A percentile compares a stretch with the other conserved stretches of the same genome.
Evolutionary conservation across 2,888 invertebrate species (phyloP).

Genomic region (Beris chalybata): DNA sequence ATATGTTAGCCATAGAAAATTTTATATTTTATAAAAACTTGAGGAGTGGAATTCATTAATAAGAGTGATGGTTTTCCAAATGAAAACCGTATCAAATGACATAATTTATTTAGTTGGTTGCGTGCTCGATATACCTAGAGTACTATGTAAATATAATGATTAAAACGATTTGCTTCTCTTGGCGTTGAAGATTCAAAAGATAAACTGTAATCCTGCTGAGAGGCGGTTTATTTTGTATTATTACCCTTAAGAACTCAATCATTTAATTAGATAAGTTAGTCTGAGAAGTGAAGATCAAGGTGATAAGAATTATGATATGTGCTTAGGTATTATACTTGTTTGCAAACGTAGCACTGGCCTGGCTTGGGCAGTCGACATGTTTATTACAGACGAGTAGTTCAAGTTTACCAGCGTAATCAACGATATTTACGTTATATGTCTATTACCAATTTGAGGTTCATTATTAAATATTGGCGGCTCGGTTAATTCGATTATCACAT

Average conservation of each 20-base stretch:
- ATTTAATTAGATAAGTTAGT: slow-evolving; percentile 25
- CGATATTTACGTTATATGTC: slow-evolving; percentile 7
- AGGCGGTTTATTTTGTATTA: too few relatives aligned
- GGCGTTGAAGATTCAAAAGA: too few relatives aligned
- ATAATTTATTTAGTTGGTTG: too few relatives aligned
- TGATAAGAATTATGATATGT: slow-evolving; percentile 19
- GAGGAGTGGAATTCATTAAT: slow-evolving; percentile 1
- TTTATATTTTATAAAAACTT: slow-evolving; percentile 6
- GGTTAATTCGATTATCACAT: slow-evolving; percentile 27
- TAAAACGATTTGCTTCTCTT: too few relatives aligned
- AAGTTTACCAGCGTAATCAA: slow-evolving; percentile 5
- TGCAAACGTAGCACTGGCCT: background rate
- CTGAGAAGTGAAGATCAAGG: slow-evolving; percentile 23
- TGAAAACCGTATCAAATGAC: too few relatives aligned
- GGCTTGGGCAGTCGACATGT: slow-evolving; percentile 5
- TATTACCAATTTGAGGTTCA: slow-evolving; percentile 9
- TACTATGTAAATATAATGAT: too few relatives aligned
- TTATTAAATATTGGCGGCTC: slow-evolving; percentile 21
- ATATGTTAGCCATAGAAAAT: background rate
- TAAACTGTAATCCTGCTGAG: too few relatives aligned
- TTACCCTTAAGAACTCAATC: background rate
- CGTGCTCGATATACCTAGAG: too few relatives aligned
- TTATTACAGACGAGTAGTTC: background rate
- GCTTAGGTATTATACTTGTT: background rate
- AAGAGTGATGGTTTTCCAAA: too few relatives aligned